These are phyloP conservation scores for Glaucopsyche alexis DNA, from an alignment of 2,888 invertebrate genomes.

Conservation along the genomic window DNA sequence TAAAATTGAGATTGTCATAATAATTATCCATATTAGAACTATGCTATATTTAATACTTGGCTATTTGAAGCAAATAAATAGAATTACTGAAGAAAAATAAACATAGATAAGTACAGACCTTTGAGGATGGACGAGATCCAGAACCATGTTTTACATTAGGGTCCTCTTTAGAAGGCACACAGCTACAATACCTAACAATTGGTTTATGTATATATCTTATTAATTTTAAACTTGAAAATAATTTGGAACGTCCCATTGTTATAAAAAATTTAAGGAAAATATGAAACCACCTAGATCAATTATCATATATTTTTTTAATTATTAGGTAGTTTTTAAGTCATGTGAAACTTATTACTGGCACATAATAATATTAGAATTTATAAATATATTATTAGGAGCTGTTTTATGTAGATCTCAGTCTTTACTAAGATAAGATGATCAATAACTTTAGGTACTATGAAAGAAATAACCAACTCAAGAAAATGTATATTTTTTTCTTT, in stretches of 20 bases:
- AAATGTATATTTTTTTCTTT: background rate
- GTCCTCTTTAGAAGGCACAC: background rate
- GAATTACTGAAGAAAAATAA: too few relatives aligned
- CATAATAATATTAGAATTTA: background rate
- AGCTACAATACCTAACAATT: constrained; percentile 32
- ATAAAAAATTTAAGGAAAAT: constrained; percentile 45
- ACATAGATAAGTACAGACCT: background rate
- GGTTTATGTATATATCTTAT: constrained; percentile 36
- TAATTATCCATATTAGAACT: too few relatives aligned
- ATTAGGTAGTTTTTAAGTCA: background rate
- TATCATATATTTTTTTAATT: background rate
- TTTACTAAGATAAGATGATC: too few relatives aligned
- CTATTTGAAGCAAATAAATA: too few relatives aligned
- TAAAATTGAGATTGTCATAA: too few relatives aligned
- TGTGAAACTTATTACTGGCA: background rate
- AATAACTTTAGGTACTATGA: background rate
- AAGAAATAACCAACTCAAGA: background rate
- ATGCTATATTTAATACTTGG: too few relatives aligned
- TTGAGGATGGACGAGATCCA: background rate
- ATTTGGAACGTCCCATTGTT: constrained; percentile 63
- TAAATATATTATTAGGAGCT: too few relatives aligned
- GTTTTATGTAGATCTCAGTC: too few relatives aligned
- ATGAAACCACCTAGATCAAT: constrained; percentile 53
- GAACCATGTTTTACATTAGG: background rate
- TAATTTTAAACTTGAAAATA: constrained; percentile 50